Evolutionary conservation across 2,113 vertebrate genomes (phyloP).

Genomic region (Lethenteron camtschaticum): DNA sequence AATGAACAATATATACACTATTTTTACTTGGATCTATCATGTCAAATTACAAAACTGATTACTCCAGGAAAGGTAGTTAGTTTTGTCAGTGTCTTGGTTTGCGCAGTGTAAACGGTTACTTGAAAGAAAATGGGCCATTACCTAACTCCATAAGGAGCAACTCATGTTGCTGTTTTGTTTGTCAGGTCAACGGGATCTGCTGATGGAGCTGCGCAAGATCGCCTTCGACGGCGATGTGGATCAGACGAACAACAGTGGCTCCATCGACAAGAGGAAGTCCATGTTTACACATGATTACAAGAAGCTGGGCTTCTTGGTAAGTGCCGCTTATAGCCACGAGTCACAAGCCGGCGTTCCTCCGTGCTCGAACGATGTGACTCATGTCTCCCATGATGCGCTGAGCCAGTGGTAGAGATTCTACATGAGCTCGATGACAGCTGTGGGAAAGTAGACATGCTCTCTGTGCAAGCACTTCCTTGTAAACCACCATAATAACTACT

Average conservation of each 20-base stretch:
- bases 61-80: background rate
- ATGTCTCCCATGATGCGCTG: no score
- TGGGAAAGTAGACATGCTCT: no score
- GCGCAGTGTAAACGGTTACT: constrained; percentile 17
- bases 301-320: constrained; percentile 92
- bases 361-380: no score
- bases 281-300: constrained; percentile 99
- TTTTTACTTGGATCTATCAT: background rate
- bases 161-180: constrained; percentile 4
- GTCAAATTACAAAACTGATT: background rate
- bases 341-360: no score
- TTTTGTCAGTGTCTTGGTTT: background rate
- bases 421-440: no score
- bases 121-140: background rate
- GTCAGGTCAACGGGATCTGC: constrained; percentile 89
- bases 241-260: constrained; percentile 52
- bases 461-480: no score
- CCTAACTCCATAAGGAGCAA: background rate
- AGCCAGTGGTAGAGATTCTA: no score
- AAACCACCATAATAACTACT: no score
- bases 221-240: constrained; percentile 82
- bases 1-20: background rate
- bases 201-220: constrained; percentile 86
- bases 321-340: constrained; percentile 16
- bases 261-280: constrained; percentile 89